Conservation (phyloP, 2,797 vertebrate genomes). For the Calcarius lapponicus region DNA sequence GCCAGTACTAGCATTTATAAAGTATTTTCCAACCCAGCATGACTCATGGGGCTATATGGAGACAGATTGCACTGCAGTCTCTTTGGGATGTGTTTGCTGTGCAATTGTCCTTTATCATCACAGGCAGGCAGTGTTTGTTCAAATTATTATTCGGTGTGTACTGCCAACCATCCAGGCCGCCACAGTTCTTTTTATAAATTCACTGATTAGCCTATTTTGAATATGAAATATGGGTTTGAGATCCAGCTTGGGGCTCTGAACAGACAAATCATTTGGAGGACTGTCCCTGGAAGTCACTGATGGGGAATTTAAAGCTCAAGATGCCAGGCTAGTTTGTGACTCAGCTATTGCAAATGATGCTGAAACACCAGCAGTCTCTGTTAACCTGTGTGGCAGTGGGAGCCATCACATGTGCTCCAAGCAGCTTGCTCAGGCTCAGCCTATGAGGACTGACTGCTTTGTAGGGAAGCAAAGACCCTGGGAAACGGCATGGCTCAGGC, state of each 20-base stretch:
- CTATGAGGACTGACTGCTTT: neutral
- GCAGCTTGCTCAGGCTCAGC: neutral
- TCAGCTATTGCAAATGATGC: neutral
- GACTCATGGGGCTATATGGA: slow-evolving; percentile 18
- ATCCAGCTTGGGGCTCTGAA: neutral
- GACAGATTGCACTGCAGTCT: neutral
- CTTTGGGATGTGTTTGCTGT: slow-evolving; percentile 16
- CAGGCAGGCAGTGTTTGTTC: neutral
- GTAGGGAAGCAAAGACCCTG: neutral
- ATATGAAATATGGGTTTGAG: neutral
- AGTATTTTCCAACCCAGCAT: slow-evolving; percentile 42
- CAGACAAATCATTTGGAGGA: neutral
- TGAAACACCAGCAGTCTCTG: neutral
- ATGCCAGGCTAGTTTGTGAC: neutral
- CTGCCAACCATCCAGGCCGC: neutral
- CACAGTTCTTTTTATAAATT: neutral
- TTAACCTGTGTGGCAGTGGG: neutral
- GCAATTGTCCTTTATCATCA: slow-evolving; percentile 21
- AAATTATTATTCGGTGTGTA: neutral
- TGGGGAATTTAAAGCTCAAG: neutral
- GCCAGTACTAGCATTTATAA: slow-evolving; percentile 24
- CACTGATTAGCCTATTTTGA: neutral
- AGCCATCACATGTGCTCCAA: neutral
- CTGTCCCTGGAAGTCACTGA: neutral
- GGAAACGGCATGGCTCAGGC: neutral